Evolutionary conservation across 2,888 invertebrate species (phyloP).

Genomic region (Polia nebulosa): DNA sequence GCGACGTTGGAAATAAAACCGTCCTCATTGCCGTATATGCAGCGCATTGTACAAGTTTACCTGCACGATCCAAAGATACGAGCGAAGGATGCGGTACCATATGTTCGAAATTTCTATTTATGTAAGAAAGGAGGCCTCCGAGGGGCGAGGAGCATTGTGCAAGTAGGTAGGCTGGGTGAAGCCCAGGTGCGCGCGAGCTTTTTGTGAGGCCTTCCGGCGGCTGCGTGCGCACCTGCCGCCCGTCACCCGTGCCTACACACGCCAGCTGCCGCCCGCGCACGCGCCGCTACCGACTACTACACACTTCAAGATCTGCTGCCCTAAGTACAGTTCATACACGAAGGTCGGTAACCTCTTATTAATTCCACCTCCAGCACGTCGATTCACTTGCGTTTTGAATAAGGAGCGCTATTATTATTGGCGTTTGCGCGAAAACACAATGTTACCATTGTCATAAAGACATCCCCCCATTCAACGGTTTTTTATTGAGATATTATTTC

Average conservation of each 20-base stretch:
- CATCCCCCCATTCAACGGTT: slow-evolving; percentile 48
- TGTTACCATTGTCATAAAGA: slow-evolving; percentile 54
- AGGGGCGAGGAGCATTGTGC: slow-evolving; percentile 82
- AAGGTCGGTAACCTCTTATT: slow-evolving; percentile 58
- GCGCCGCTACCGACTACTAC: slow-evolving; percentile 38
- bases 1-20: slow-evolving; percentile 45
- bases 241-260: too few relatives aligned
- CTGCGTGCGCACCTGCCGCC: slow-evolving; percentile 88
- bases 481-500: slow-evolving; percentile 55
- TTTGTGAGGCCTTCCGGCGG: slow-evolving; percentile 89
- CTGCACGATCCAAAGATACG: slow-evolving; percentile 53
- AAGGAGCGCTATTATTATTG: slow-evolving; percentile 56
- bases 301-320: slow-evolving; percentile 44
- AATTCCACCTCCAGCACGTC: slow-evolving; percentile 34
- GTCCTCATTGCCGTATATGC: slow-evolving; percentile 39
- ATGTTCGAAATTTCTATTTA: slow-evolving; percentile 80
- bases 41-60: slow-evolving; percentile 53
- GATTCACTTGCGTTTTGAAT: slow-evolving; percentile 51
- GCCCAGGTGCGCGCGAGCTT: slow-evolving; percentile 88
- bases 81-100: slow-evolving; percentile 72
- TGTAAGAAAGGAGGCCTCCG: slow-evolving; percentile 71
- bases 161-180: slow-evolving; percentile 79
- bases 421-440: slow-evolving; percentile 55
- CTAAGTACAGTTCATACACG: slow-evolving; percentile 32
- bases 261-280: slow-evolving; percentile 83